These are phyloP conservation scores for Castor canadensis DNA, from an alignment of 2,113 vertebrate genomes.

Conservation along the genomic window DNA sequence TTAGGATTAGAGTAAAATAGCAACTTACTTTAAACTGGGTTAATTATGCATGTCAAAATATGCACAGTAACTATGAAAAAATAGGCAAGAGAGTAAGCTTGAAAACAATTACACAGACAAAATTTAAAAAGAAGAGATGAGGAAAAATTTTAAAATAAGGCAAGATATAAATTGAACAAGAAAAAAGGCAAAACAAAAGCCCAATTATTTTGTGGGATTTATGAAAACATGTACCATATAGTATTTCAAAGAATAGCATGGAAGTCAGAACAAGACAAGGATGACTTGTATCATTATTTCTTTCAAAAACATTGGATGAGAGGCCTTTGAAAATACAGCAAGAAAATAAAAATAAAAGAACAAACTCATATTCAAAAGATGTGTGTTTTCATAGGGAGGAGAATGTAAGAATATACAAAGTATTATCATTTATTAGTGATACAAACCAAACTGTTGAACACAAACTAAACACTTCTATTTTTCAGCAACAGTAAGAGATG, in stretches of 20 bases:
- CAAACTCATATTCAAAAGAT: background rate
- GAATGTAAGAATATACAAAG: background rate
- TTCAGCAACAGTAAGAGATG: background rate
- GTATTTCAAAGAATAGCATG: no score
- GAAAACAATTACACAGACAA: background rate
- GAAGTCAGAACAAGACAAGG: no score
- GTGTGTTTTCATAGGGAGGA: background rate
- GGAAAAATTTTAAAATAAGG: background rate
- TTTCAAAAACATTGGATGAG: no score
- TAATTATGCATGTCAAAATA: slow-evolving; percentile 9
- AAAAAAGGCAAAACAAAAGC: no score
- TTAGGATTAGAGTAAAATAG: background rate
- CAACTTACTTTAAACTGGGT: background rate
- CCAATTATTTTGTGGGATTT: no score
- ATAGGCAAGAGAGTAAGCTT: background rate
- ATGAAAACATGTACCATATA: no score
- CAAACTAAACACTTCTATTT: background rate
- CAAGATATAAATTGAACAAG: background rate
- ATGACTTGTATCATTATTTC: no score
- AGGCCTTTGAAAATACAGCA: no score
- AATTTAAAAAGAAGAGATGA: background rate
- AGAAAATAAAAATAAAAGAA: no score
- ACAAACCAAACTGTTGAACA: background rate
- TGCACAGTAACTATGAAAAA: background rate
- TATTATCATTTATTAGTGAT: background rate